A percentile compares a stretch with the other conserved stretches of the same genome.
Evolutionary conservation across 2,888 invertebrate species (phyloP).

Genomic region (Romanomermis culicivorax): DNA sequence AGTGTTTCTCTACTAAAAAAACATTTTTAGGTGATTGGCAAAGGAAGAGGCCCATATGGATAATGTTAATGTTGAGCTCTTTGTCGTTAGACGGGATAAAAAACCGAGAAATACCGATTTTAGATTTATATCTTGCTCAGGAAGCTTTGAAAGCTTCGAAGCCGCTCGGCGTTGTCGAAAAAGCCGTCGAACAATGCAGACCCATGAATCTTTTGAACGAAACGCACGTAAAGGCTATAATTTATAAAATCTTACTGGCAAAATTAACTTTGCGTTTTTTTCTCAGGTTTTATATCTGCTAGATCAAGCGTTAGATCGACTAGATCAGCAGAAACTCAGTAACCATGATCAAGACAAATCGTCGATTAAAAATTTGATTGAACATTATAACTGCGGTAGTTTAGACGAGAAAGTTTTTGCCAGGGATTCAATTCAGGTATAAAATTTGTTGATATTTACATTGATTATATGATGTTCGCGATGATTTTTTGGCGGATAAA

Average conservation of each 20-base stretch:
- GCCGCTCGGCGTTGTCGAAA: slow-evolving; percentile 35
- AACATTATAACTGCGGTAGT: slow-evolving; percentile 35
- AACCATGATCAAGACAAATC: neutral
- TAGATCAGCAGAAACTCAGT: neutral
- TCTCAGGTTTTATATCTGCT: neutral
- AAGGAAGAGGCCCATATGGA: slow-evolving; percentile 37
- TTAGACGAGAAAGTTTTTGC: slow-evolving; percentile 30
- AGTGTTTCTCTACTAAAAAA: neutral
- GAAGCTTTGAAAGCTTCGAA: slow-evolving; percentile 34
- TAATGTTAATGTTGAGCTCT: slow-evolving; percentile 38
- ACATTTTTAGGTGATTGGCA: slow-evolving; percentile 36
- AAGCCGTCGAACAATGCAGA: slow-evolving; percentile 38
- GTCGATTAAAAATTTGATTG: slow-evolving; percentile 17
- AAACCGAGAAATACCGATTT: slow-evolving; percentile 34
- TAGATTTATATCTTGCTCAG: slow-evolving; percentile 37
- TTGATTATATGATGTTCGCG: too few species aligned
- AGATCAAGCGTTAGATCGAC: neutral
- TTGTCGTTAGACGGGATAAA: slow-evolving; percentile 34
- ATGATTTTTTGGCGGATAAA: too few species aligned
- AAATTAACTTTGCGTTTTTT: too few species aligned
- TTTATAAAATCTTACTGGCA: slow-evolving; percentile 1
- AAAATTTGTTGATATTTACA: too few species aligned
- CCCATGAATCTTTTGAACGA: slow-evolving; percentile 36
- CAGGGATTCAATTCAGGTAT: neutral
- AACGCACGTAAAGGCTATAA: slow-evolving; percentile 31